Conservation (phyloP, 1,140 invertebrate species). For the Sminthurinus signatus region DNA sequence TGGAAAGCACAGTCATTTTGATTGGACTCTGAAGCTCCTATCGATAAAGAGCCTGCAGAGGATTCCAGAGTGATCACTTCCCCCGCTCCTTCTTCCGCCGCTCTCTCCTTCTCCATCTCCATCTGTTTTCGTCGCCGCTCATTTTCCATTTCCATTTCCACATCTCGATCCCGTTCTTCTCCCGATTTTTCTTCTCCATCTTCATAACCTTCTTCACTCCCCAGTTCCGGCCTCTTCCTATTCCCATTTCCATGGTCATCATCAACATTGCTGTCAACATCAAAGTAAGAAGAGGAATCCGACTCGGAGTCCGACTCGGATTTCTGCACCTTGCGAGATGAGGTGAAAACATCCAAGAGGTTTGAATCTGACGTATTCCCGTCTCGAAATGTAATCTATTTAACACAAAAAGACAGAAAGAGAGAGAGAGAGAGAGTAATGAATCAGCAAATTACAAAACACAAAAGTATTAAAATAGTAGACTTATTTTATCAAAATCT, state of each 20-base stretch:
- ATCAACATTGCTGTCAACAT: no score
- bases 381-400: conserved; percentile 35
- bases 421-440: no score
- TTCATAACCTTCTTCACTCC: neutral
- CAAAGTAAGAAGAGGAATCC: no score
- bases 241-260: no score
- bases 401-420: no score
- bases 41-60: conserved; percentile 30
- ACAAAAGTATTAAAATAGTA: no score
- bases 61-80: conserved; percentile 26
- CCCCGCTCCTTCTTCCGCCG: neutral
- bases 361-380: conserved; percentile 39
- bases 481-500: no score
- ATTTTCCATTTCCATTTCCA: no score
- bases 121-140: neutral
- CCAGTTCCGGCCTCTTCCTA: neutral
- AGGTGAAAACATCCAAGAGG: conserved; percentile 12
- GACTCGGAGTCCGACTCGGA: neutral
- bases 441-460: no score
- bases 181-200: conserved; percentile 4
- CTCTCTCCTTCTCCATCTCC: neutral
- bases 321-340: neutral
- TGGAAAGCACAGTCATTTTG: conserved; percentile 20
- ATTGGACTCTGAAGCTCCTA: conserved; percentile 19
- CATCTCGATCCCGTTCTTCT: no score